Evolutionary conservation across 2,888 invertebrate genomes (phyloP).

Genomic region (Atrina japonica): DNA sequence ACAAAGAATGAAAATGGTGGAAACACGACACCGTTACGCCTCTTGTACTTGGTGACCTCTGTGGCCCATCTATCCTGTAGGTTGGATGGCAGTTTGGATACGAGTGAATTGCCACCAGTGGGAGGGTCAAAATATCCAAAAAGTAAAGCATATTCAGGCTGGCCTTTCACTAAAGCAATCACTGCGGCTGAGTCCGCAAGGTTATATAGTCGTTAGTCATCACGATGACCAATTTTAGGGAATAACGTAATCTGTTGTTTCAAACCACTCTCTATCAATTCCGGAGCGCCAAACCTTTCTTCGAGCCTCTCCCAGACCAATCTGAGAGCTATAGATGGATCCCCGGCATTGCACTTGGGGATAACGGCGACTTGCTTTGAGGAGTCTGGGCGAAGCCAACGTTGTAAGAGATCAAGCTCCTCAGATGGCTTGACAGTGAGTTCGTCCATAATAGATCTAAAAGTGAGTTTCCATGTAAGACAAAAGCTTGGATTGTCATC

Average conservation of each 20-base stretch:
- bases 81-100: slow-evolving; percentile 1
- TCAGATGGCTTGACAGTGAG: slow-evolving; percentile 12
- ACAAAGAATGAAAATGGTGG: slow-evolving; percentile 28
- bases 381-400: slow-evolving; percentile 19
- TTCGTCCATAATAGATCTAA: slow-evolving; percentile 19
- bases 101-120: slow-evolving; percentile 23
- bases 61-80: slow-evolving; percentile 30
- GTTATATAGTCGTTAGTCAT: slow-evolving; percentile 12
- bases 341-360: slow-evolving; percentile 14
- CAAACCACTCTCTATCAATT: slow-evolving; percentile 14
- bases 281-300: slow-evolving; percentile 26
- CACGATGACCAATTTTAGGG: neutral
- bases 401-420: slow-evolving; percentile 13
- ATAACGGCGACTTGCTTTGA: slow-evolving; percentile 24
- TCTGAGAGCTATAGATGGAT: slow-evolving; percentile 1
- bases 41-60: slow-evolving; percentile 24
- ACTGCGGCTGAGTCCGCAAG: slow-evolving; percentile 18
- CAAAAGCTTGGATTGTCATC: slow-evolving; percentile 28
- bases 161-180: slow-evolving; percentile 14
- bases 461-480: slow-evolving; percentile 28
- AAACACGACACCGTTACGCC: neutral
- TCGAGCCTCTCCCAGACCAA: slow-evolving; percentile 29
- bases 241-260: slow-evolving; percentile 18
- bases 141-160: slow-evolving; percentile 7
- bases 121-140: slow-evolving; percentile 21